These are phyloP conservation scores for Pasiphila rectangulata DNA, from an alignment of 2,888 invertebrate species.

Conservation along the genomic window DNA sequence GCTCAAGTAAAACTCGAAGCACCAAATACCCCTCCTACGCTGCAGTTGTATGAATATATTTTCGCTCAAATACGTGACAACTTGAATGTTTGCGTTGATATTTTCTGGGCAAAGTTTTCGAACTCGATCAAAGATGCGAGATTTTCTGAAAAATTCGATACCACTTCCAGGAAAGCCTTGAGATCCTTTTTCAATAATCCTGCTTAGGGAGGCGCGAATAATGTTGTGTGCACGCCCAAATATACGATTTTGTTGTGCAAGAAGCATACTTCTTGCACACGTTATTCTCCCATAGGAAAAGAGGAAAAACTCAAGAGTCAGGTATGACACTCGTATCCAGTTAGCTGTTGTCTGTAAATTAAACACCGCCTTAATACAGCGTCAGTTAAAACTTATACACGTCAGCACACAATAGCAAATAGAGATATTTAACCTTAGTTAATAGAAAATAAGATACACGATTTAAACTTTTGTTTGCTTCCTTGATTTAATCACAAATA, in stretches of 20 bases:
- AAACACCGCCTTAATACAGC: too few species aligned
- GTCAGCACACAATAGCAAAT: too few species aligned
- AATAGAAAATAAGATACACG: too few species aligned
- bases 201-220: slow-evolving; percentile 40
- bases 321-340: too few species aligned
- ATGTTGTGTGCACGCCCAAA: neutral
- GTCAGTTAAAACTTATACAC: too few species aligned
- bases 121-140: slow-evolving; percentile 49
- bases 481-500: too few species aligned
- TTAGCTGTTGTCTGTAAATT: too few species aligned
- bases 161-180: slow-evolving; percentile 43
- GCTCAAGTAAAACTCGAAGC: neutral
- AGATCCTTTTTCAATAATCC: slow-evolving; percentile 65
- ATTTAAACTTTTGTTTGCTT: too few species aligned
- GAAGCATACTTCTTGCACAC: too few species aligned
- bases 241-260: neutral
- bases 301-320: too few species aligned
- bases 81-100: slow-evolving; percentile 26
- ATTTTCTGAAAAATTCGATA: slow-evolving; percentile 52
- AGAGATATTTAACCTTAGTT: too few species aligned
- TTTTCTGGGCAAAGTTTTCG: slow-evolving; percentile 39
- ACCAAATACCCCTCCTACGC: neutral
- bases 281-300: too few species aligned
- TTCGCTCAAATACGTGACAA: slow-evolving; percentile 2
- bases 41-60: neutral